phyloP scores from a whole-genome alignment of 92 coral and sea anemone species.

The Zoanthus gigantus region DNA sequence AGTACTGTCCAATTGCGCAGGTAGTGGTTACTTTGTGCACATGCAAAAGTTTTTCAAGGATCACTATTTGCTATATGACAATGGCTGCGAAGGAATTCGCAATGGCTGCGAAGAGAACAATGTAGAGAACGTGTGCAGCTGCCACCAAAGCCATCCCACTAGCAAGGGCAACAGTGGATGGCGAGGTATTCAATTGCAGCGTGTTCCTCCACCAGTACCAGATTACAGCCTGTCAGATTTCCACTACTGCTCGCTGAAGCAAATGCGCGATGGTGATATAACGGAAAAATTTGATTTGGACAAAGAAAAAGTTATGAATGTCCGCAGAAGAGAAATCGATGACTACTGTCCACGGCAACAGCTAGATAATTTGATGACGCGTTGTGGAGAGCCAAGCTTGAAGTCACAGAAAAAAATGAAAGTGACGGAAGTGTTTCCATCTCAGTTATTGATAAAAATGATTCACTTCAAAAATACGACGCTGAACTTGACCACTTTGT shows the following conservation, averaged over 20 bases:
- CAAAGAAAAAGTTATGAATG: slow-evolving; percentile 2
- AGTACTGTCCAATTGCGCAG: slow-evolving; percentile 42
- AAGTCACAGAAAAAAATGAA: background rate
- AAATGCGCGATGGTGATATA: background rate
- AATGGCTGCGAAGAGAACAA: slow-evolving; percentile 30
- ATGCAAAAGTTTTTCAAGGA: slow-evolving; percentile 8
- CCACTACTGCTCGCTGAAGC: background rate
- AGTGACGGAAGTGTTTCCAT: slow-evolving; percentile 4
- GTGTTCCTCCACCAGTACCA: slow-evolving; percentile 32
- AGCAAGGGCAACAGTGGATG: background rate
- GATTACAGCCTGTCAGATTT: background rate
- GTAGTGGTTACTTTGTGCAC: slow-evolving; percentile 39
- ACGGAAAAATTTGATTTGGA: background rate
- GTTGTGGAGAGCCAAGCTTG: slow-evolving; percentile 64
- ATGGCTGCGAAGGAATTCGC: slow-evolving; percentile 57
- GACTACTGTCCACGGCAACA: slow-evolving; percentile 62
- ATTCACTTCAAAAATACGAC: slow-evolving; percentile 54
- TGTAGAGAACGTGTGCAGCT: background rate
- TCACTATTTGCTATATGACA: slow-evolving; percentile 44
- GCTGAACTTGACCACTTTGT: slow-evolving; percentile 58
- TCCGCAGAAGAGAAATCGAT: background rate
- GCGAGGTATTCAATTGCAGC: slow-evolving; percentile 4
- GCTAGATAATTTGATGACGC: slow-evolving; percentile 30
- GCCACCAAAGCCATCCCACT: background rate
- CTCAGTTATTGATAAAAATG: slow-evolving; percentile 50